Percentiles rank a stretch among this genome's conserved stretches.
Evolutionary conservation across 2,888 invertebrate genomes (phyloP).

Genomic region (Leptopilina myrica): DNA sequence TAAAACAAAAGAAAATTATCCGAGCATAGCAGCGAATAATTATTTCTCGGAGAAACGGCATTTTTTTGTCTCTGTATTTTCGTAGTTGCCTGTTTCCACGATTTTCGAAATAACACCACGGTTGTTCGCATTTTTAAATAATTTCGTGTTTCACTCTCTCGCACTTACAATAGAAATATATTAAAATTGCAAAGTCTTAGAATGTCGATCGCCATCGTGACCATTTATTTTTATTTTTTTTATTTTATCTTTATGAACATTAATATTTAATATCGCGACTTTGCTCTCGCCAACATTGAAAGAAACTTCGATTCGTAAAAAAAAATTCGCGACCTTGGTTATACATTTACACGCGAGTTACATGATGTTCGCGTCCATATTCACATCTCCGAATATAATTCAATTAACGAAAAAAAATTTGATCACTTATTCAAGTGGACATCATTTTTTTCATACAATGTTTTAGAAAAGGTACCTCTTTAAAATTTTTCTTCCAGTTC

Average conservation of each 20-base stretch:
- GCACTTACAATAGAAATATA: slow-evolving; percentile 71
- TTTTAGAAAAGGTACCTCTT: slow-evolving; percentile 7
- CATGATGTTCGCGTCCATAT: too few species aligned
- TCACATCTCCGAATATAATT: too few species aligned
- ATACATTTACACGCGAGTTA: background rate
- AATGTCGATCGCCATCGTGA: slow-evolving; percentile 57
- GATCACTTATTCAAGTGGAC: background rate
- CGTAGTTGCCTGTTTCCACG: background rate
- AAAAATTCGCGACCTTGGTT: background rate
- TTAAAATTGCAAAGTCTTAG: slow-evolving; percentile 70
- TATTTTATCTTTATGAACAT: slow-evolving; percentile 41
- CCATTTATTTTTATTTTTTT: slow-evolving; percentile 49
- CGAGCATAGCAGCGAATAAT: slow-evolving; percentile 26
- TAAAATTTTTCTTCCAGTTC: background rate
- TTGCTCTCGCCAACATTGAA: background rate
- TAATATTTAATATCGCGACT: background rate
- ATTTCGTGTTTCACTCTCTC: slow-evolving; percentile 57
- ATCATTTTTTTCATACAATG: background rate
- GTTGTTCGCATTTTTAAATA: slow-evolving; percentile 56
- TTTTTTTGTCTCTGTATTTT: slow-evolving; percentile 16
- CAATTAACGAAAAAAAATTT: background rate
- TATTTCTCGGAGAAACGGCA: slow-evolving; percentile 24
- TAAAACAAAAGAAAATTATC: slow-evolving; percentile 24
- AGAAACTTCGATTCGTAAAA: background rate
- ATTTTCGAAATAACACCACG: slow-evolving; percentile 48